Conservation (phyloP, 2,888 invertebrate genomes). For the Periphyllus acericola region DNA sequence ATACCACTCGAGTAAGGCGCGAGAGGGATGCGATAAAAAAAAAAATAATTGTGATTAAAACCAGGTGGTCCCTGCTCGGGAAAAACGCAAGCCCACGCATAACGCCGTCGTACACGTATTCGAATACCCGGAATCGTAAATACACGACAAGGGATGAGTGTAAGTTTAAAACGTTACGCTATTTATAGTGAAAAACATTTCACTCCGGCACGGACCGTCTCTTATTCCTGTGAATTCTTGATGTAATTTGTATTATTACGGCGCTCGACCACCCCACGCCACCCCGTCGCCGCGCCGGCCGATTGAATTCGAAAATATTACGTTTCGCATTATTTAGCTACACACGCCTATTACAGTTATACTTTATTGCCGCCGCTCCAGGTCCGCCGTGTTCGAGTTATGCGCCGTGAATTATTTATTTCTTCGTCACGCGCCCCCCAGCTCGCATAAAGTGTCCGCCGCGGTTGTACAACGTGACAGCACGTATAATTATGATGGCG, state of each 20-base stretch:
- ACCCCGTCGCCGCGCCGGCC: too few relatives aligned
- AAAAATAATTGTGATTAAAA: too few relatives aligned
- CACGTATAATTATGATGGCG: neutral
- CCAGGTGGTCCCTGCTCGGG: too few relatives aligned
- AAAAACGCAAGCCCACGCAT: neutral
- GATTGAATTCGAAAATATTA: neutral
- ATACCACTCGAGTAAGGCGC: too few relatives aligned
- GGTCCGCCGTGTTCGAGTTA: neutral
- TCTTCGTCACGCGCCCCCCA: neutral
- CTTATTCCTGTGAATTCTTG: neutral
- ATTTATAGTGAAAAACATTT: too few relatives aligned
- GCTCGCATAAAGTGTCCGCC: neutral
- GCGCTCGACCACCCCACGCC: neutral
- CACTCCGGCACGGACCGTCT: neutral
- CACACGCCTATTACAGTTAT: neutral
- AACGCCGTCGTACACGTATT: neutral
- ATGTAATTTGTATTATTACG: neutral
- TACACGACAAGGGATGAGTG: neutral
- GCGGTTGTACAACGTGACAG: neutral
- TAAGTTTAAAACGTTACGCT: too few relatives aligned
- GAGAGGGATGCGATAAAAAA: too few relatives aligned
- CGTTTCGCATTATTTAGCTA: neutral
- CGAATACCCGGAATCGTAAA: neutral
- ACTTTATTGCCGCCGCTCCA: neutral
- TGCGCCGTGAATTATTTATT: conserved; percentile 29